Percentiles rank a stretch among this genome's conserved stretches.
These are phyloP conservation scores for Meandrusa payeni DNA, from an alignment of 2,888 invertebrate species.

Conservation along the genomic window DNA sequence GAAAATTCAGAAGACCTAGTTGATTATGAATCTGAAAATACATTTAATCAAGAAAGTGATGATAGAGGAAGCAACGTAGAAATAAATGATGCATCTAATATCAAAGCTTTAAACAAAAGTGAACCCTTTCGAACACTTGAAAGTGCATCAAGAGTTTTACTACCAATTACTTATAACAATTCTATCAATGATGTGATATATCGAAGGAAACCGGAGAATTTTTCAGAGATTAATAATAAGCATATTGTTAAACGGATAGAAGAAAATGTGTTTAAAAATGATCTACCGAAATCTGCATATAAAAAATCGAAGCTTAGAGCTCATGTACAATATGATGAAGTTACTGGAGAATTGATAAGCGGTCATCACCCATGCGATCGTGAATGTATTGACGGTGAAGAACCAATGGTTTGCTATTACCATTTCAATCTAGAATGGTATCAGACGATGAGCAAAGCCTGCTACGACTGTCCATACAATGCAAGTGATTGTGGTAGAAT, in stretches of 20 bases:
- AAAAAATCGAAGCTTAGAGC: conserved; percentile 52
- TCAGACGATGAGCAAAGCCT: conserved; percentile 93
- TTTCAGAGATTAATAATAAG: conserved; percentile 24
- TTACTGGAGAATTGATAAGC: conserved; percentile 64
- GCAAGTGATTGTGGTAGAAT: conserved; percentile 86
- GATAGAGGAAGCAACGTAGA: not conserved
- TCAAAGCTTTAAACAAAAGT: conserved; percentile 39
- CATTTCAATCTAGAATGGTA: conserved; percentile 90
- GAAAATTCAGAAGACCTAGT: conserved; percentile 27
- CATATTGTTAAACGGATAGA: conserved; percentile 31
- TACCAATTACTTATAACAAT: conserved; percentile 42
- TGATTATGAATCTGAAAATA: conserved; percentile 18
- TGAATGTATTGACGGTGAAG: conserved; percentile 81
- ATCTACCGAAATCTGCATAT: conserved; percentile 36
- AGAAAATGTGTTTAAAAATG: conserved; percentile 34
- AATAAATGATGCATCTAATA: conserved; percentile 24
- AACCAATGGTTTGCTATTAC: conserved; percentile 86
- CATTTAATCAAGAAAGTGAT: conserved; percentile 15
- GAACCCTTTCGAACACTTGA: conserved; percentile 40
- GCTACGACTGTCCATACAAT: conserved; percentile 90
- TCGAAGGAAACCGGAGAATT: conserved; percentile 37
- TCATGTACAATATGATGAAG: conserved; percentile 65
- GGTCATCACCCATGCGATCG: conserved; percentile 83
- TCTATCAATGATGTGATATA: conserved; percentile 46
- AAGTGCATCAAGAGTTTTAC: conserved; percentile 65